Evolutionary conservation across 2,888 invertebrate species (phyloP), one percentile per base, ranked within the genome.

Genomic region (Aleiodes alternator): DNA sequence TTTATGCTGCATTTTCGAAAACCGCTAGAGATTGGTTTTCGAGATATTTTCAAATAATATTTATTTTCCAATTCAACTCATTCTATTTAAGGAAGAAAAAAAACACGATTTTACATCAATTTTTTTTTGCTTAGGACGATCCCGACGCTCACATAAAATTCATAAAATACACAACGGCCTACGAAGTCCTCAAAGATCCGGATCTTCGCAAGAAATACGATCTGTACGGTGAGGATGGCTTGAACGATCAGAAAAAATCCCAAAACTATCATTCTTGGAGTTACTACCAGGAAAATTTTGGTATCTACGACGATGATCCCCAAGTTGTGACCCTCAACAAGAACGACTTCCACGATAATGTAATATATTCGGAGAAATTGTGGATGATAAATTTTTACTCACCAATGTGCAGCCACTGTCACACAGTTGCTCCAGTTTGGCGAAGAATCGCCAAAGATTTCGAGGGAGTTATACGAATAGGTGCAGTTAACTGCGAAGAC

Each of bases 381-480:
- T 95, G 96, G 94, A 96, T 97, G 87, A 92, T 97, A 76, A 97
- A 97, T 90, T 97, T 95, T 88, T 97, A 97, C 90, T 96, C 96
- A 0, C 95, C 96, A 2, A 94, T 94, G 86, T 97, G 97, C 86
- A 94, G 94, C 23, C 96, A 96, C 81, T 97, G 97, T 85, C 96
- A 96, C 87, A 92, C 92, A 79, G 90, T 97, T 81, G 96, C 95
- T 2, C 95, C 96, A 8, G 92, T 93, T 88, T 97, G 97, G 97
- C 92, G 96, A 75, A 93, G 93, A 85, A 87, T 97, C 76, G 96
- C 96, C 11, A 91, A 92, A 82, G 92, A 94, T 82, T 91, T 96
- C 79, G 94, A 95, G 85, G 96, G 96, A 69, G 95, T 96, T 75
- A 87, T 92, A 4, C 92, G 94, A 87, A 91, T 97, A 72, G 97